Conservation (phyloP, 2,888 invertebrate species). For the Belgica antarctica region DNA sequence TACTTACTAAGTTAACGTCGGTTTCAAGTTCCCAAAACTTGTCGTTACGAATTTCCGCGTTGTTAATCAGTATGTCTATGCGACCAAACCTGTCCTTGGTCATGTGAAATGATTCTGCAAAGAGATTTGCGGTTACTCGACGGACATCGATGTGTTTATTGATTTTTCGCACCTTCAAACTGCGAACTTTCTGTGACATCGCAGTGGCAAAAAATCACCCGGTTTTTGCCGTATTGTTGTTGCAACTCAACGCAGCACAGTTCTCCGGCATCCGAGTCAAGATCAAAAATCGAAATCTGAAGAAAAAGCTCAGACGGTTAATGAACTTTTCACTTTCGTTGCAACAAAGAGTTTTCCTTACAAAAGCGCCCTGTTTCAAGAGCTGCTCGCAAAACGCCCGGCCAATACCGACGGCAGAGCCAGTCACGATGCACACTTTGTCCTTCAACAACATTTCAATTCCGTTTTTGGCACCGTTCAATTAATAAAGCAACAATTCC, state of each 20-base stretch:
- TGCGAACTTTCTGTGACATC: conserved; percentile 77
- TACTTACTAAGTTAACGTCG: conserved; percentile 68
- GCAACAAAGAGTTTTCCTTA: too few species aligned
- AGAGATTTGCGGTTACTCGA: too few species aligned
- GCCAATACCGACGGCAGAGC: conserved; percentile 72
- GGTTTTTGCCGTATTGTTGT: conserved; percentile 66
- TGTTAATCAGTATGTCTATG: conserved; percentile 75
- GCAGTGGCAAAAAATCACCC: conserved; percentile 69
- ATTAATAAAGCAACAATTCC: too few species aligned
- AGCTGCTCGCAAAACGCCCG: conserved; percentile 70
- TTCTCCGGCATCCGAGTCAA: conserved; percentile 68
- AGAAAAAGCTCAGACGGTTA: conserved; percentile 45
- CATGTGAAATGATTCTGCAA: conserved; percentile 72
- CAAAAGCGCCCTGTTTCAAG: conserved; percentile 71
- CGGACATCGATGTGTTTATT: neutral
- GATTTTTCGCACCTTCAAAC: conserved; percentile 63
- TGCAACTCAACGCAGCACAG: conserved; percentile 65
- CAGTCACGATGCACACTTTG: conserved; percentile 70
- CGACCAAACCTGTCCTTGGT: conserved; percentile 70
- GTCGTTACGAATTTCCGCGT: conserved; percentile 77
- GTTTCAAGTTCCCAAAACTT: conserved; percentile 73
- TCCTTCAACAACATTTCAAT: conserved; percentile 68
- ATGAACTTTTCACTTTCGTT: conserved; percentile 25
- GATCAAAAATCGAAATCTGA: conserved; percentile 73
- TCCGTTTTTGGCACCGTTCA: too few species aligned